These are phyloP conservation scores for Pollenia amentaria DNA, from an alignment of 2,888 invertebrate species.

Conservation along the genomic window DNA sequence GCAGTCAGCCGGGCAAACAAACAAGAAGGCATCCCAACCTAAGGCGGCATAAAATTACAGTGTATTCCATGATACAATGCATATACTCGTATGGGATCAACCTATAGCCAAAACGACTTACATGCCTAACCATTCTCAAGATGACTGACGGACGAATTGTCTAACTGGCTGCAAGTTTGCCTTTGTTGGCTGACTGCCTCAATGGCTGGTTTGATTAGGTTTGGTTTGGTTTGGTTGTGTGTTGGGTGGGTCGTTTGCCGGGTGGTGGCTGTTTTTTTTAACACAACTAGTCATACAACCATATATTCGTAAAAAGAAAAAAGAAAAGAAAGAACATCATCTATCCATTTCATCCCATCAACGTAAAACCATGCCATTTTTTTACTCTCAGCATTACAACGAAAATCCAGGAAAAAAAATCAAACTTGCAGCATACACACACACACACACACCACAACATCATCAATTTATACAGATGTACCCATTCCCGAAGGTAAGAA, in stretches of 20 bases:
- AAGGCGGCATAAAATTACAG: slow-evolving; percentile 75
- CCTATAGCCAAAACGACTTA: slow-evolving; percentile 82
- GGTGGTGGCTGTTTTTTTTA: slow-evolving; percentile 37
- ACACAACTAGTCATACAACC: slow-evolving; percentile 53
- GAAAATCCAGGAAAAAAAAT: slow-evolving; percentile 70
- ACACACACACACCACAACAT: background rate
- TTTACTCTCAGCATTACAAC: slow-evolving; percentile 54
- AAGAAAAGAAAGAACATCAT: slow-evolving; percentile 39
- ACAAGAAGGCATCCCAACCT: slow-evolving; percentile 77
- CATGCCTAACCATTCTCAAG: slow-evolving; percentile 70
- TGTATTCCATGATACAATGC: slow-evolving; percentile 62
- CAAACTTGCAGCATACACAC: slow-evolving; percentile 48
- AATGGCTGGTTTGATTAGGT: slow-evolving; percentile 62
- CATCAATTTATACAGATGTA: slow-evolving; percentile 5
- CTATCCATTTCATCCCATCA: slow-evolving; percentile 63
- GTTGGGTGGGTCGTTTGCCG: slow-evolving; percentile 32
- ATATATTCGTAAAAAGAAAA: slow-evolving; percentile 21
- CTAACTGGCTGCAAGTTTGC: slow-evolving; percentile 72
- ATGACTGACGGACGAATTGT: slow-evolving; percentile 70
- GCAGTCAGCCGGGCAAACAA: slow-evolving; percentile 75
- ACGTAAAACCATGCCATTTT: slow-evolving; percentile 51
- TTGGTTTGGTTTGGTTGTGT: slow-evolving; percentile 13
- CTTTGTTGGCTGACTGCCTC: slow-evolving; percentile 47
- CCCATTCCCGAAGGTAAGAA: slow-evolving; percentile 44
- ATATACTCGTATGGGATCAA: slow-evolving; percentile 78